Evolutionary conservation across 2,797 vertebrate species (phyloP), one percentile per base, ranked within the genome.

Genomic region (Peromyscus eremicus): DNA sequence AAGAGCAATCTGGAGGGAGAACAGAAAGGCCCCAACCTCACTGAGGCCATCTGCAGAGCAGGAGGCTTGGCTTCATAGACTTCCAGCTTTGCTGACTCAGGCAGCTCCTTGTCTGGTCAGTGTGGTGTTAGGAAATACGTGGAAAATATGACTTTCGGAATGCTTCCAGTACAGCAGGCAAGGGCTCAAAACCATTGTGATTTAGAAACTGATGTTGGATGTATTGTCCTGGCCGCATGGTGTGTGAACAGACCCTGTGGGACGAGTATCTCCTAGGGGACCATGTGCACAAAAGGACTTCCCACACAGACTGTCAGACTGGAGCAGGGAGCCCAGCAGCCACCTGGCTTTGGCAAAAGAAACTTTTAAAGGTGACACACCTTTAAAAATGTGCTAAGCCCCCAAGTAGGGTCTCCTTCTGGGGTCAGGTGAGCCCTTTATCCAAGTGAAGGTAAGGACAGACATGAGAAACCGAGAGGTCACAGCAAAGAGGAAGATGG

Each of bases 391-490:
- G 60, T 29, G 3, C 85, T 3, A 82, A 84, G n/a, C 25, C 55
- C 55, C 49, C 23, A 34, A 77, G 49, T 11, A 13, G 14, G 70
- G 21, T 37, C n/a, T 91, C 25, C 27, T 66, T 9, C 3, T 29
- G 83, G 55, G 46, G 46, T 71, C 66, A 32, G 76, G 4, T 0
- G 11, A 84, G 32, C 34, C 55, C 52, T 83, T 27, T 0, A 4
- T 81, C 60, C 60, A 7, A 8, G 43, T 27, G 57, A 46, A 12
- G 62, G 55, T 13, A 29, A 52, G 43, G 52, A 46, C 0, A 40
- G 85, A 37, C 37, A 14, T 37, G 88, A 95, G 92, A 86, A 86
- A 90, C 75, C 40, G 71, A 43, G 60, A 77, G 80, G 76, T 62
- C 49, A 27, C 60, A 73, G 29, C 6, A 46, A 37, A 62, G 77